Percentiles rank a stretch among this genome's conserved stretches.
These are phyloP conservation scores for Pocota personata DNA, from an alignment of 2,888 invertebrate genomes.

Conservation along the genomic window DNA sequence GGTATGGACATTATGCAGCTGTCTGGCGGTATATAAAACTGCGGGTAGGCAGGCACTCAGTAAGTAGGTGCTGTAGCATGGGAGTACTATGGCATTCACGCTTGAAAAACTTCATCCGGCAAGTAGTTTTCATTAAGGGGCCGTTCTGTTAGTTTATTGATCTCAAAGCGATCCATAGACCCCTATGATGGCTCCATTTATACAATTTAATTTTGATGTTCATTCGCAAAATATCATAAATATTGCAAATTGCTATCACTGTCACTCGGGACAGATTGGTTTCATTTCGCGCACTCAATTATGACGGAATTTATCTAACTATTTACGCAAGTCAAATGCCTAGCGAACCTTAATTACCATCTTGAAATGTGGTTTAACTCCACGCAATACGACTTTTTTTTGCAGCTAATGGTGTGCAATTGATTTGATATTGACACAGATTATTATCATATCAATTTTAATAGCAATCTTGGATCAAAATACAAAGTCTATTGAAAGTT, in stretches of 20 bases:
- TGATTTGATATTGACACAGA: slow-evolving; percentile 67
- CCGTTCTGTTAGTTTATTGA: slow-evolving; percentile 59
- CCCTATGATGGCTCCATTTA: neutral
- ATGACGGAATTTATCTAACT: slow-evolving; percentile 36
- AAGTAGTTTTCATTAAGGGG: neutral
- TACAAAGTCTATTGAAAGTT: slow-evolving; percentile 52
- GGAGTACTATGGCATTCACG: slow-evolving; percentile 50
- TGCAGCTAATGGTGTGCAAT: slow-evolving; percentile 19
- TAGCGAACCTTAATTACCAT: slow-evolving; percentile 16
- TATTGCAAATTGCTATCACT: slow-evolving; percentile 29
- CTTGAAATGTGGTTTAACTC: slow-evolving; percentile 16
- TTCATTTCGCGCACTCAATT: slow-evolving; percentile 8
- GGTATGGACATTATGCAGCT: slow-evolving; percentile 37
- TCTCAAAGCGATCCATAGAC: slow-evolving; percentile 30
- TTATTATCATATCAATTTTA: slow-evolving; percentile 15
- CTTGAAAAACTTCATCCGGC: slow-evolving; percentile 65
- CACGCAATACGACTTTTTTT: slow-evolving; percentile 35
- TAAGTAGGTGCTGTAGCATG: slow-evolving; percentile 3
- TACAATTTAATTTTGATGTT: slow-evolving; percentile 1
- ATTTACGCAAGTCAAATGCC: slow-evolving; percentile 6
- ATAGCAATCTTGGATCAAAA: slow-evolving; percentile 52
- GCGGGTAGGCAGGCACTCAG: slow-evolving; percentile 33
- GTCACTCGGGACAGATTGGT: neutral
- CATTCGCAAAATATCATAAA: slow-evolving; percentile 14
- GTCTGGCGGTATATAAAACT: slow-evolving; percentile 26